phyloP scores from a whole-genome alignment of 2,888 invertebrate genomes.

The Drosophila gaucha region DNA sequence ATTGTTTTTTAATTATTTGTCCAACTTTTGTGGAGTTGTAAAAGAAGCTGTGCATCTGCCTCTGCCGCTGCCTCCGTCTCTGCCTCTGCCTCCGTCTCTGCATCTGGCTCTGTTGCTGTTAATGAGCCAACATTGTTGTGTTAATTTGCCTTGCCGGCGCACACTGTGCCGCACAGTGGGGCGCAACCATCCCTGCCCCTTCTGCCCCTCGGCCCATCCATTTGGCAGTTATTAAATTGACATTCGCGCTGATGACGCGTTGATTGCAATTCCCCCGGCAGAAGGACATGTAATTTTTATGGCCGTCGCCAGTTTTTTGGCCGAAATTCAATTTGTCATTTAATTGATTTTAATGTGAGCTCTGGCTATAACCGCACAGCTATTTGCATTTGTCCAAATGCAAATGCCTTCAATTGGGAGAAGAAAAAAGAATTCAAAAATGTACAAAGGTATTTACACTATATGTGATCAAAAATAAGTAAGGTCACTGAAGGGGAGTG shows the following conservation, averaged over 20 bases:
- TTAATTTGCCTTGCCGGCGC: conserved; percentile 72
- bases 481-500: too few species aligned
- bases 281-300: conserved; percentile 78
- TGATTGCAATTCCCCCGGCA: conserved; percentile 80
- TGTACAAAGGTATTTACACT: not conserved
- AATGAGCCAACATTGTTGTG: conserved; percentile 84
- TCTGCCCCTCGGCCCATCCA: not conserved
- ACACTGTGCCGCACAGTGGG: conserved; percentile 40
- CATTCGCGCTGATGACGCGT: conserved; percentile 70
- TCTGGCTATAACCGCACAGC: conserved; percentile 15
- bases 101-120: conserved; percentile 55
- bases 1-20: conserved; percentile 77
- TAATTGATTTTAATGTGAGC: conserved; percentile 80
- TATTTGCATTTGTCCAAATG: conserved; percentile 49
- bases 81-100: not conserved
- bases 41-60: conserved; percentile 42
- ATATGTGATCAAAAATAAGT: not conserved
- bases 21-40: conserved; percentile 71
- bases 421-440: not conserved
- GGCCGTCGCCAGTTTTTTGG: conserved; percentile 61
- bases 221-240: conserved; percentile 73
- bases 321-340: conserved; percentile 80
- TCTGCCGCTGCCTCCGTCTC: not conserved
- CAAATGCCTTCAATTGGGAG: conserved; percentile 47
- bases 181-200: not conserved